These are phyloP conservation scores for Phylloscopus trochiloides DNA, from an alignment of 2,113 vertebrate genomes.

Conservation along the genomic window DNA sequence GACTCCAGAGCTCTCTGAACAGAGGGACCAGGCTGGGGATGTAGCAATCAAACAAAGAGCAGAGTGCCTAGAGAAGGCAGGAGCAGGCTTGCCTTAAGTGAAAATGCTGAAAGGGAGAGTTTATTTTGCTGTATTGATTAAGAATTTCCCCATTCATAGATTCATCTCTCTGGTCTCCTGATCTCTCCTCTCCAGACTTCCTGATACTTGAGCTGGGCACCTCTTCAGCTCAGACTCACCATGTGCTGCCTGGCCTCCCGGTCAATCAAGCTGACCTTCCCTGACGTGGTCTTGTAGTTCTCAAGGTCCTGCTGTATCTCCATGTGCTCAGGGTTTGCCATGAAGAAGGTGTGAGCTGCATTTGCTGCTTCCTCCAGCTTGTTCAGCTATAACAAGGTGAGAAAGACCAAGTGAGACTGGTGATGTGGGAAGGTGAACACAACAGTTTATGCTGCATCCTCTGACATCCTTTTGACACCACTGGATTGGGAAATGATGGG, in stretches of 20 bases:
- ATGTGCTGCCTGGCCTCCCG: slow-evolving; percentile 85
- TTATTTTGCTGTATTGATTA: background rate
- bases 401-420: background rate
- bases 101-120: background rate
- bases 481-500: background rate
- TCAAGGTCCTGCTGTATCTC: slow-evolving; percentile 89
- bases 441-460: background rate
- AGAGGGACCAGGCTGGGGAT: background rate
- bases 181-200: background rate
- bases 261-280: slow-evolving; percentile 80
- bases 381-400: slow-evolving; percentile 76
- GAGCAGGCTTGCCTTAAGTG: background rate
- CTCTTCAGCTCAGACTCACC: slow-evolving; percentile 68
- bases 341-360: slow-evolving; percentile 94
- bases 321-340: slow-evolving; percentile 96
- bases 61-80: background rate
- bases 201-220: background rate
- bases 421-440: background rate
- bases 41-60: background rate
- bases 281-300: slow-evolving; percentile 80
- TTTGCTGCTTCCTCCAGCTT: slow-evolving; percentile 87
- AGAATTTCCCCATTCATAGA: background rate
- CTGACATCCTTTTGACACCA: background rate
- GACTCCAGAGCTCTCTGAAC: background rate
- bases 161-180: background rate